Base-by-base conservation (phyloP, 2,113 vertebrate genomes). In the Hiodon alosoides region DNA sequence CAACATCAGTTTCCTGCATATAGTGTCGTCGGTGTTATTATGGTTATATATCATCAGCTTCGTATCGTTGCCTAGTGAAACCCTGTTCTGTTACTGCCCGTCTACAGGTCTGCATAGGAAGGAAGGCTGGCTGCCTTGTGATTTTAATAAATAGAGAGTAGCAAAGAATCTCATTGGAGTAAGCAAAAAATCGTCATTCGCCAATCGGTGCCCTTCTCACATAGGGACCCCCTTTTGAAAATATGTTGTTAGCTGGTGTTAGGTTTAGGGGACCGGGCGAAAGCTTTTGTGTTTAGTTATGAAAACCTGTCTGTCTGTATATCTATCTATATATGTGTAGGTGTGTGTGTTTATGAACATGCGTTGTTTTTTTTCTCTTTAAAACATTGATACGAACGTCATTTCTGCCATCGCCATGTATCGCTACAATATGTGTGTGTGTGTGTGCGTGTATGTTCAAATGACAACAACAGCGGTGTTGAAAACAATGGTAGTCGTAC, bases 121-220 rank as follows among this genome's bases (percentile, higher is more conserved):
- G 94, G 94, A 92, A 93, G 95, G 90, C 94, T 91, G 92, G 85
- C 94, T 93, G 93, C 93, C 94, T 92, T 91, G 94, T 94, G 94
- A 94, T 92, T 92, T 94, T 94, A 96, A 97, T 98, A 98, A 98
- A 98, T 98, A 97, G 92, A 93, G 93, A 89, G 83, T 85, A 94
- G 90, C 90, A 83, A 82, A 89, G 87, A 88, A 89, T 93, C 90
- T 91, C 83, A 98, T 96, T 98, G 95, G 95, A 93, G 85, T 83
- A 87, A 88, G 91, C 89, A 90, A 91, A 95, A 95, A 92, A 86
- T 95, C 95, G 94, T 96, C 95, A 96, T 90, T 91, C 86, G 90
- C 95, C 95, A 97, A 98, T 96, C 93, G 88, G 90, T 69, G 86
- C 80, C 86, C 86, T 85, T 91, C 92, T 95, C 91, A 91, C 90